Conservation (phyloP, 2,113 vertebrate genomes). For the Mormyrus lacerda region DNA sequence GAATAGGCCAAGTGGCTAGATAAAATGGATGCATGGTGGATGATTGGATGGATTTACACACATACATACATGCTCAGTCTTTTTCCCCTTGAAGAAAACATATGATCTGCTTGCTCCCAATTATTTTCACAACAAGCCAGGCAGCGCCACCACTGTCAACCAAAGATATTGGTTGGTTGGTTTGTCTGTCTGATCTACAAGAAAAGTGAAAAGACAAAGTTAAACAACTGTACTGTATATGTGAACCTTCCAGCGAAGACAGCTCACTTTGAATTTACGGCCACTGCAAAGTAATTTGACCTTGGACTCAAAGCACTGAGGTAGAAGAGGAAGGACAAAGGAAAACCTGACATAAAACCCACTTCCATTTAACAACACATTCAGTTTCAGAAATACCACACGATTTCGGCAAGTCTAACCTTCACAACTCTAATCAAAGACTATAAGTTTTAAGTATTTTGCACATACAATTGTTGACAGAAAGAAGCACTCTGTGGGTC, state of each 20-base stretch:
- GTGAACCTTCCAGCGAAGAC: neutral
- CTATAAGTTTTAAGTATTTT: neutral
- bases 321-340: neutral
- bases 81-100: conserved; percentile 36
- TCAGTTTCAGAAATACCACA: neutral
- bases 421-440: neutral
- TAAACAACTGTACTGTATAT: neutral
- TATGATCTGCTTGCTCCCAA: conserved; percentile 49
- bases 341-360: neutral
- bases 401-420: neutral
- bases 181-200: neutral
- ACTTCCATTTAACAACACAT: neutral
- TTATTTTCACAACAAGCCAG: conserved; percentile 50
- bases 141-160: conserved; percentile 30
- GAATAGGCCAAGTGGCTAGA: neutral
- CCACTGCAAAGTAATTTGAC: neutral
- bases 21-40: neutral
- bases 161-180: neutral
- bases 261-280: neutral
- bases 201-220: neutral
- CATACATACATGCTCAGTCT: conserved; percentile 30
- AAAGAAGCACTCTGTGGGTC: neutral
- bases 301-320: neutral
- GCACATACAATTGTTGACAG: conserved; percentile 8
- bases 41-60: neutral